A percentile compares a stretch with the other conserved stretches of the same genome.
Evolutionary conservation across 2,888 invertebrate species (phyloP).

Genomic region (Galerucella nymphaeae): DNA sequence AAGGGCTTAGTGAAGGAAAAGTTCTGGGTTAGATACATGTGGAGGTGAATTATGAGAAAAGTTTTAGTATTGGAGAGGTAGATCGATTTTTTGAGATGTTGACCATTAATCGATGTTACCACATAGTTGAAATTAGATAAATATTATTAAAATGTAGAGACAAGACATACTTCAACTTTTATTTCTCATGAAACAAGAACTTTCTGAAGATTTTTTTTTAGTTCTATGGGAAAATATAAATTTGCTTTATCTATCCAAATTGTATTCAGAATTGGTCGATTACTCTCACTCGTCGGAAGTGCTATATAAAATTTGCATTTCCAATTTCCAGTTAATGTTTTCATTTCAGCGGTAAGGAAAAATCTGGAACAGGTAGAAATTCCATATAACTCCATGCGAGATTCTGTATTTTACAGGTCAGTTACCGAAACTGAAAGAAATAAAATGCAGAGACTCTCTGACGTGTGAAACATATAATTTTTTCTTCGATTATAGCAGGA

Average conservation of each 20-base stretch:
- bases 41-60: background rate
- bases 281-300: conserved; percentile 22
- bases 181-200: background rate
- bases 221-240: conserved; percentile 28
- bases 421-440: no score
- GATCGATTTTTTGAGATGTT: no score
- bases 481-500: no score
- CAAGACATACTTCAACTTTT: background rate
- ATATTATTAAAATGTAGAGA: no score
- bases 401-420: background rate
- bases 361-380: conserved; percentile 13
- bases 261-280: conserved; percentile 26
- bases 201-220: conserved; percentile 14
- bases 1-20: conserved; percentile 12
- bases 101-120: no score
- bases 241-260: conserved; percentile 32
- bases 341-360: conserved; percentile 19
- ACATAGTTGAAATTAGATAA: no score
- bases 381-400: background rate
- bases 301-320: conserved; percentile 36
- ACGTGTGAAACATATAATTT: no score
- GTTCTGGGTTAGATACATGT: background rate
- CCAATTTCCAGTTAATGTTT: conserved; percentile 34
- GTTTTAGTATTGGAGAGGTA: background rate
- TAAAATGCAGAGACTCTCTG: no score